Percentiles rank a stretch among this genome's conserved stretches.
Conservation (phyloP, 2,797 vertebrate genomes). For the Muscicapa comitata region DNA sequence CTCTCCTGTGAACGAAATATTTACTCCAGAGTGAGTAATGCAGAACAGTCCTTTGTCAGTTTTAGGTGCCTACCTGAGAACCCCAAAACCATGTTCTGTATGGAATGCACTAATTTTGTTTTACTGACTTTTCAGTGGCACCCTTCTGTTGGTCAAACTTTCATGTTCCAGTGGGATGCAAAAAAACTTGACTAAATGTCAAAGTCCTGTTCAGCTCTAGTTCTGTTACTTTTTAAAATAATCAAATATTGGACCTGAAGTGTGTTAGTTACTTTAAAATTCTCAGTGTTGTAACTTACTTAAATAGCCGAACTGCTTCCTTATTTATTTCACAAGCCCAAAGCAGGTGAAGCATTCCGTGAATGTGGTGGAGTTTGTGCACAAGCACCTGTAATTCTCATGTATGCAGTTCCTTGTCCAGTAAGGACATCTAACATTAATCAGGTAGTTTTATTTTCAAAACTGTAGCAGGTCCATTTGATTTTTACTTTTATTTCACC, state of each 20-base stretch:
- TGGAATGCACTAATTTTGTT: not conserved
- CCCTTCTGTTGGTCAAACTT: not conserved
- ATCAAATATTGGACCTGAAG: not conserved
- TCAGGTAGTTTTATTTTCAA: not conserved
- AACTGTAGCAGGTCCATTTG: not conserved
- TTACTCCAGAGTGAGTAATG: not conserved
- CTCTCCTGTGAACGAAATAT: not conserved
- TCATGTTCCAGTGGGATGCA: not conserved
- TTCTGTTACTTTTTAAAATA: not conserved
- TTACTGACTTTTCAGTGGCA: not conserved
- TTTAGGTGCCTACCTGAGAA: not conserved
- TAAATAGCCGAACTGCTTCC: not conserved
- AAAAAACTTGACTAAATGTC: not conserved
- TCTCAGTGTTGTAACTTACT: not conserved
- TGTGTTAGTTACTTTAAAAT: not conserved
- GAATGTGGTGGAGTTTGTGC: not conserved
- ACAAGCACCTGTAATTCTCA: not conserved
- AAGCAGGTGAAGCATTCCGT: not conserved
- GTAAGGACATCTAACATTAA: not conserved
- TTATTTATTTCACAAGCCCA: not conserved
- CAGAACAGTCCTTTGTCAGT: not conserved
- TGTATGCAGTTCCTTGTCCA: not conserved
- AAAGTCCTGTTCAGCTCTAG: not conserved
- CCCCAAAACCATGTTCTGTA: fast-evolving
- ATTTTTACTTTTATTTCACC: not conserved